Percentiles rank a stretch among this genome's conserved stretches.
phyloP scores from a whole-genome alignment of 2,888 invertebrate species.

The Apodemia hepburni region DNA sequence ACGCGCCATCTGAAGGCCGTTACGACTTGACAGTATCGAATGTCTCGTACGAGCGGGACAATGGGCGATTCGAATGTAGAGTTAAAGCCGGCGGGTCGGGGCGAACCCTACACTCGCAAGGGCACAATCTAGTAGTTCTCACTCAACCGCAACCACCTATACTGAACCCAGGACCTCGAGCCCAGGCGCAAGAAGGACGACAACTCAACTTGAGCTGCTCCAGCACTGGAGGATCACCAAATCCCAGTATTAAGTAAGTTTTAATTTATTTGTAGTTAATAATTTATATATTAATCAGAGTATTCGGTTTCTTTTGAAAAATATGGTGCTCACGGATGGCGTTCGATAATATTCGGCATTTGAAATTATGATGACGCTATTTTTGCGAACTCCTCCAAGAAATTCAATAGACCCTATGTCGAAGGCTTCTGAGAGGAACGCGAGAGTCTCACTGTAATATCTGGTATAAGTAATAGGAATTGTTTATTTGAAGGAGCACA shows the following conservation, averaged over 20 bases:
- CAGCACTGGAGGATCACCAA: slow-evolving; percentile 93
- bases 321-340: too few species aligned
- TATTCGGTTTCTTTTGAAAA: slow-evolving; percentile 1
- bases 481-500: too few species aligned
- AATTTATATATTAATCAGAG: too few species aligned
- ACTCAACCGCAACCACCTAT: slow-evolving; percentile 90
- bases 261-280: background rate
- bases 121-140: slow-evolving; percentile 91
- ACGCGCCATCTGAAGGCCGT: slow-evolving; percentile 88
- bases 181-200: slow-evolving; percentile 90
- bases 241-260: slow-evolving; percentile 88
- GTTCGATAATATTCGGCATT: too few species aligned
- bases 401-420: too few species aligned
- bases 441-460: too few species aligned
- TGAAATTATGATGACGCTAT: too few species aligned
- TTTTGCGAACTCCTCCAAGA: too few species aligned
- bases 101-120: slow-evolving; percentile 90
- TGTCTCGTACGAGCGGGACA: slow-evolving; percentile 94
- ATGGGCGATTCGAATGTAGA: slow-evolving; percentile 95
- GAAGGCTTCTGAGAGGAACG: too few species aligned
- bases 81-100: slow-evolving; percentile 92
- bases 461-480: too few species aligned
- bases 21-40: slow-evolving; percentile 95
- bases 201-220: slow-evolving; percentile 89
- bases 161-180: slow-evolving; percentile 87